phyloP scores from a whole-genome alignment of 2,888 invertebrate genomes.

The Stegophylla sp. region DNA sequence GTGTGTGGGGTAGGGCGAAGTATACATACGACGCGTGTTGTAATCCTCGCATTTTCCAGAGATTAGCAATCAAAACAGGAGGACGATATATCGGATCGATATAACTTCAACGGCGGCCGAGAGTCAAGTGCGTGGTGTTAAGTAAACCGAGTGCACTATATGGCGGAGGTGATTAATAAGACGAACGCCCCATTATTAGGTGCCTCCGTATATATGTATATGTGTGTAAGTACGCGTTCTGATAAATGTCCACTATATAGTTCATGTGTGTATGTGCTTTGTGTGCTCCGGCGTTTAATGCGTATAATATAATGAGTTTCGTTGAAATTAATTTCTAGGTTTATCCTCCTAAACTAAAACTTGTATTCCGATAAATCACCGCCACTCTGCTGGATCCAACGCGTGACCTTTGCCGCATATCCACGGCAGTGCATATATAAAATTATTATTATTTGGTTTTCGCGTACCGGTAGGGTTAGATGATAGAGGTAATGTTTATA shows the following conservation, averaged over 20 bases:
- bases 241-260: slow-evolving; percentile 25
- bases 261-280: background rate
- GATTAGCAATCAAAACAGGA: background rate
- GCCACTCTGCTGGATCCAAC: background rate
- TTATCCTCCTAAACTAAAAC: slow-evolving; percentile 1
- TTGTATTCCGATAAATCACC: slow-evolving; percentile 10
- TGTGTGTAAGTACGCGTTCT: background rate
- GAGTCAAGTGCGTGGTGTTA: background rate
- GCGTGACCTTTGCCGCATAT: background rate
- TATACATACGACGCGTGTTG: no score
- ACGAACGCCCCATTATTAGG: background rate
- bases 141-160: background rate
- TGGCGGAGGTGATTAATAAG: slow-evolving; percentile 7
- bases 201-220: background rate
- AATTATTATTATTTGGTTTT: no score
- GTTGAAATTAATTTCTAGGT: slow-evolving; percentile 24
- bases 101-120: background rate
- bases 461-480: no score
- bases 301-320: slow-evolving; percentile 1
- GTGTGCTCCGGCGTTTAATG: background rate
- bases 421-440: no score
- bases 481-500: no score
- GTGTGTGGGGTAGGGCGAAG: no score
- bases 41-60: background rate
- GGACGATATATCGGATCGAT: background rate